Conservation (phyloP, 2,113 vertebrate species). For the Seriola quinqueradiata region DNA sequence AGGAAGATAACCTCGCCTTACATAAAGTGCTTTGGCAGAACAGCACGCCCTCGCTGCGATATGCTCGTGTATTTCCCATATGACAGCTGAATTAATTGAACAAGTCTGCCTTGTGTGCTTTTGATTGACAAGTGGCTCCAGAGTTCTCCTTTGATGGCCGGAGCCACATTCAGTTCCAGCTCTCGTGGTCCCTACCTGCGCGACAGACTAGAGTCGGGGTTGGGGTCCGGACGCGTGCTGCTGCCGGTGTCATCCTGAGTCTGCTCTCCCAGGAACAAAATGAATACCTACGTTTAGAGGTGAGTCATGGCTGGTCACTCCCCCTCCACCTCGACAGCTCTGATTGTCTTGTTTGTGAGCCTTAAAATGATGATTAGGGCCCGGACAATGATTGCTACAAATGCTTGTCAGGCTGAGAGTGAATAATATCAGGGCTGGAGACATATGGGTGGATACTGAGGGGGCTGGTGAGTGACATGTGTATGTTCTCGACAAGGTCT, state of each 20-base stretch:
- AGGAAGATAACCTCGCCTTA: conserved; percentile 56
- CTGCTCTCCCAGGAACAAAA: conserved; percentile 85
- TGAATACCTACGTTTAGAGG: conserved; percentile 90
- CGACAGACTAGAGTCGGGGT: conserved; percentile 83
- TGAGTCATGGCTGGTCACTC: conserved; percentile 71
- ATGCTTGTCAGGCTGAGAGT: conserved; percentile 69
- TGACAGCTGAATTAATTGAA: conserved; percentile 70
- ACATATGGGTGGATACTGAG: conserved; percentile 70
- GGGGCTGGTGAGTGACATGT: conserved; percentile 72
- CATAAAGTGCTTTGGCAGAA: conserved; percentile 48
- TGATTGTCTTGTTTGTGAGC: conserved; percentile 66
- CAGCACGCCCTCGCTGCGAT: conserved; percentile 15
- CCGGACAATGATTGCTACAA: conserved; percentile 56
- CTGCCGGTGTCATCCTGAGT: conserved; percentile 83
- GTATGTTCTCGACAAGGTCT: conserved; percentile 60
- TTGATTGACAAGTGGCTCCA: conserved; percentile 82
- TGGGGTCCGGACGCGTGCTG: conserved; percentile 86
- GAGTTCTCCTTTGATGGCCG: conserved; percentile 88
- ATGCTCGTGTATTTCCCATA: conserved; percentile 27
- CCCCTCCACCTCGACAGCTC: conserved; percentile 54
- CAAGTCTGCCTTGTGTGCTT: conserved; percentile 57
- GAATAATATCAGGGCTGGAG: conserved; percentile 77
- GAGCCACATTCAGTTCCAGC: conserved; percentile 88
- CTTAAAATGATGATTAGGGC: conserved; percentile 56
- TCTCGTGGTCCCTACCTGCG: conserved; percentile 78